Conservation (phyloP, 2,797 vertebrate genomes). For the Dendrocincla tyrannina region DNA sequence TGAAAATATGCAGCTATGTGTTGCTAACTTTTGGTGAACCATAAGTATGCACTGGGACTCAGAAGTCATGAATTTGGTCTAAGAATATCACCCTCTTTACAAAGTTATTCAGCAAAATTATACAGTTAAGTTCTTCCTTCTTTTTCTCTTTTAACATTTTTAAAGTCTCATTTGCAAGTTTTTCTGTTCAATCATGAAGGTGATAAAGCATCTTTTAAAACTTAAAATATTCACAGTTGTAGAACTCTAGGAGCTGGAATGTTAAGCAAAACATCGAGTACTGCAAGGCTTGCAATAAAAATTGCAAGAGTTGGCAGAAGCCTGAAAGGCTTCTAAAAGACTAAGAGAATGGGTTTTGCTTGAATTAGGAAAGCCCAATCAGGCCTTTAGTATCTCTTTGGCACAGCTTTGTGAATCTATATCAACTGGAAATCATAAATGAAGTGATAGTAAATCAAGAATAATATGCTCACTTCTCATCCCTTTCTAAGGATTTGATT, state of each 20-base stretch:
- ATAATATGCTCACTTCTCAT: constrained; percentile 30
- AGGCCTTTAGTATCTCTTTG: constrained; percentile 30
- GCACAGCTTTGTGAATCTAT: background rate
- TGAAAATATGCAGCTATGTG: background rate
- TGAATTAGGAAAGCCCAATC: constrained; percentile 41
- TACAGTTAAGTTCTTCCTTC: background rate
- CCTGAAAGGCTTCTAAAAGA: constrained; percentile 29
- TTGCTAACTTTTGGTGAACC: background rate
- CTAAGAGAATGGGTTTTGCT: constrained; percentile 23
- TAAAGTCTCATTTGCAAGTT: background rate
- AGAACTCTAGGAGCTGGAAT: background rate
- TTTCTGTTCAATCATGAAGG: background rate
- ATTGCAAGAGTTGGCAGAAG: constrained; percentile 36
- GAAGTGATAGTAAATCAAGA: constrained; percentile 46
- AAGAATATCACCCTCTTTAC: background rate
- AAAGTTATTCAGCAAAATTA: background rate
- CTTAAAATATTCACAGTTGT: background rate
- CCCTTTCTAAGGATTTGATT: constrained; percentile 29
- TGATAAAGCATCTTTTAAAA: background rate
- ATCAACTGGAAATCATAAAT: constrained; percentile 40
- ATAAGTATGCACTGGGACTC: background rate
- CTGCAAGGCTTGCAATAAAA: constrained; percentile 54
- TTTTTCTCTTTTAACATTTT: background rate
- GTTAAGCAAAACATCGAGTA: constrained; percentile 1
- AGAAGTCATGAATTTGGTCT: background rate